These are phyloP conservation scores for Druceiella hillmani DNA, from an alignment of 2,888 invertebrate genomes.

Conservation along the genomic window DNA sequence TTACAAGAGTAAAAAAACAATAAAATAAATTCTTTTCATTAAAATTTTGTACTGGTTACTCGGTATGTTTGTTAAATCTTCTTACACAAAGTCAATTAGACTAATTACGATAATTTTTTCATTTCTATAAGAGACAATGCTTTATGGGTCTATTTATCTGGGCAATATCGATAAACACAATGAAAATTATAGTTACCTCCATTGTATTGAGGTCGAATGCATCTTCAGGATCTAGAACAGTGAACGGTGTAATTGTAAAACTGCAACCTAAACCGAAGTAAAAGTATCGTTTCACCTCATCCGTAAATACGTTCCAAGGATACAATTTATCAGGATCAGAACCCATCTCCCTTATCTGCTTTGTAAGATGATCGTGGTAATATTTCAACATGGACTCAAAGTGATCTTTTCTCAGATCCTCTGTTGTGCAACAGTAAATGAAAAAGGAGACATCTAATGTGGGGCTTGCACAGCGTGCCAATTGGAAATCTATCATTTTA, in stretches of 20 bases:
- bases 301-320: constrained; percentile 43
- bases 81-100: no score
- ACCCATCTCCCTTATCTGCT: constrained; percentile 52
- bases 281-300: constrained; percentile 52
- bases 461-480: constrained; percentile 54
- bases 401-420: constrained; percentile 49
- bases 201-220: no score
- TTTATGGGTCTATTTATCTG: no score
- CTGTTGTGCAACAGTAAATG: constrained; percentile 57
- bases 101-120: no score
- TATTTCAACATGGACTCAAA: constrained; percentile 55
- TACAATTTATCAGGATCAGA: constrained; percentile 54
- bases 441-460: constrained; percentile 56
- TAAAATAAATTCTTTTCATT: no score
- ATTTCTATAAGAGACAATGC: no score
- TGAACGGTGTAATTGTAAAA: constrained; percentile 55
- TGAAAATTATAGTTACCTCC: no score
- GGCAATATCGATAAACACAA: no score
- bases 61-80: no score
- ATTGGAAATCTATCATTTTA: constrained; percentile 66
- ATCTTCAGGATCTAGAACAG: constrained; percentile 51
- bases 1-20: no score
- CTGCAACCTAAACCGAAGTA: constrained; percentile 54
- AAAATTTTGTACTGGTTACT: no score
- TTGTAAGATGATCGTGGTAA: constrained; percentile 54